Evolutionary conservation across 2,888 invertebrate genomes (phyloP), one percentile per base, ranked within the genome.

Genomic region (Drosophila fulvimacula): DNA sequence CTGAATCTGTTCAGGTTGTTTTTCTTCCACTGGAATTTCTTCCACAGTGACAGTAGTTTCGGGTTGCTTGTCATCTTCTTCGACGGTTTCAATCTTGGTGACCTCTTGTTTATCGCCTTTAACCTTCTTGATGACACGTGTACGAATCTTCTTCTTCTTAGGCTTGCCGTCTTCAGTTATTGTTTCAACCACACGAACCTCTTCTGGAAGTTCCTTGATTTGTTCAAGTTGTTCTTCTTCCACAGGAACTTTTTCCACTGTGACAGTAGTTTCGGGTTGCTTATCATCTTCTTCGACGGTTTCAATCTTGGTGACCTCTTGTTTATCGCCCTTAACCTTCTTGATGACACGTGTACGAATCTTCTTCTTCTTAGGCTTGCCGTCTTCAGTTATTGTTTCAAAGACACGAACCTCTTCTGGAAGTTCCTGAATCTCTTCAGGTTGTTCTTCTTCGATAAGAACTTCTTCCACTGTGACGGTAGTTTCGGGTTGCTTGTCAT

Each of bases 61-160:
- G 5, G 51, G 51, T 21, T 34, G 21, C 5, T 51, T 51, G 34
- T 34, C 51, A 10, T 51, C 51, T n/a, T 51, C 51, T n/a, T 51
- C 34, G 34, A 51, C 21, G 21, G 51, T 51, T 70, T 74, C 74
- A 36, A 76, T 76, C 58, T 67, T 76, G 32, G 75, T 75, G 21
- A 75, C 69, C 61, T 75, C 75, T 58, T 75, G 75, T 21, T 75
- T 75, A 51, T 63, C 69, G 21, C 73, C 75, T 66, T 73, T 75
- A 24, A 73, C 49, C 66, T 73, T 75, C 55, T 69, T 73, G 44
- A 75, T 69, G 2, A 75, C 53, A 34, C 51, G 51, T 10, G 51
- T 51, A 3, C 51, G 51, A 15, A 51, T 51, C 51, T 51, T 51
- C 51, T 51, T 51, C 51, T 51, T 51, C 13, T 36, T 51, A 5